Conservation (phyloP, 2,113 vertebrate species). For the Bucco capensis region DNA sequence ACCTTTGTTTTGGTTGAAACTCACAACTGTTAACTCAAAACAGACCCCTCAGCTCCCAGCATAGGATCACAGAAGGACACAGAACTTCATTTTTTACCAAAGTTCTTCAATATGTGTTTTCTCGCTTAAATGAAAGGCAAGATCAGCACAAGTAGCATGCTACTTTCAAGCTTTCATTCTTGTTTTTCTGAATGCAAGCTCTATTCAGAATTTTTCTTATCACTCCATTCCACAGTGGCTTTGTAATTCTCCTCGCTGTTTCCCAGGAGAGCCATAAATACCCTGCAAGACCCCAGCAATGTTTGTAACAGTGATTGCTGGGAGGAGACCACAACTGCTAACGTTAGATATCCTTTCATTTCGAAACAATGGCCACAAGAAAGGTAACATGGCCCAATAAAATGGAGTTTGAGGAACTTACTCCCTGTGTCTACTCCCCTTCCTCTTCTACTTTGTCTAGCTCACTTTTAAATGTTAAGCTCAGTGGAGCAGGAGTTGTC, state of each 20-base stretch:
- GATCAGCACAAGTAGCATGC: neutral
- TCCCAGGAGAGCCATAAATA: slow-evolving; percentile 30
- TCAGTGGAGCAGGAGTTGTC: neutral
- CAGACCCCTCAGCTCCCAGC: neutral
- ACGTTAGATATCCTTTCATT: slow-evolving; percentile 20
- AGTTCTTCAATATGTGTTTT: neutral
- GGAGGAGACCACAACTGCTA: slow-evolving; percentile 20
- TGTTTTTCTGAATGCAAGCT: neutral
- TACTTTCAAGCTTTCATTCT: neutral
- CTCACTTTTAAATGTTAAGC: neutral
- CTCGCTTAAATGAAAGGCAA: neutral
- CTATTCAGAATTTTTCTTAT: slow-evolving; percentile 25
- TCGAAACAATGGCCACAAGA: slow-evolving; percentile 21
- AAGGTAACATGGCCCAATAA: neutral
- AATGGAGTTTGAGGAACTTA: neutral
- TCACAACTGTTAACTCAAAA: neutral
- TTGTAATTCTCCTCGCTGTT: slow-evolving; percentile 6
- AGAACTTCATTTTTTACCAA: neutral
- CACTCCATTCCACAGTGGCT: neutral
- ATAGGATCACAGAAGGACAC: neutral
- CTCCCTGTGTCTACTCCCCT: neutral
- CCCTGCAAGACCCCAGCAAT: neutral
- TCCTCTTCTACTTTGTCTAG: neutral
- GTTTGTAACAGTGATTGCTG: neutral
- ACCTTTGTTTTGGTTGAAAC: neutral